Base-by-base conservation (phyloP, 2,888 invertebrate species). In the Torymus tubicola region DNA sequence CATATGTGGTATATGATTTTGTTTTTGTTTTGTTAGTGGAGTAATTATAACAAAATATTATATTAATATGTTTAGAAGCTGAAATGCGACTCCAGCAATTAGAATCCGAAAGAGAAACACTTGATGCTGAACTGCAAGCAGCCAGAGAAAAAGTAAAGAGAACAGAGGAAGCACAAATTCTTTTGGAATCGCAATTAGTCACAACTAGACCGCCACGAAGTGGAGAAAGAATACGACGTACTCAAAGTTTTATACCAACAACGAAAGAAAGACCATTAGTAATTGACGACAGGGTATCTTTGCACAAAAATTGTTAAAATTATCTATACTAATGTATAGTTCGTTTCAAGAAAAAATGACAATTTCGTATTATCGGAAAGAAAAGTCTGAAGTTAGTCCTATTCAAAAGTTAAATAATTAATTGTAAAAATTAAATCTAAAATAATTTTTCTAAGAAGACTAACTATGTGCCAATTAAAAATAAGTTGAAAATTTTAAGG, bases 201-300 rank as follows among this genome's bases (percentile, higher is more conserved):
- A 92, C 92, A 80, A 87, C 92, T 16, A 94, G 94, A 76, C 91
- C 92, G 21, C 86, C 93, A 5, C 92, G 93, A 63, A 93, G 93
- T 83, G 93, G 93, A 0, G 93, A 94, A 68, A 90, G 93, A 85
- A 93, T 95, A 0, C 91, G 95, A 68, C 92, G 95, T 31, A 94
- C 95, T 0, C 92, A 94, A 82, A 95, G 95, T 52, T 95, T 95
- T 90, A 93, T 95, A 84, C 94, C 95, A 0, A 94, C 94, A 18
- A 94, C 94, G 1, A 92, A 92, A 83, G 93, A 93, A 84, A 89
- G 91, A 65, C 92, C 84, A 52, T 65, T 85, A 24, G 83, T 83
- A 58, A 78, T 83, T 8, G 84, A 85, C 60, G 84, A 84, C 24
- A 81, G 85, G 53, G 64, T 85, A 50, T 82, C 84, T 2, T 52